Percentiles rank a stretch among this genome's conserved stretches.
These are phyloP conservation scores for Heteractis magnifica DNA, from an alignment of 92 coral and sea anemone species.

Conservation along the genomic window DNA sequence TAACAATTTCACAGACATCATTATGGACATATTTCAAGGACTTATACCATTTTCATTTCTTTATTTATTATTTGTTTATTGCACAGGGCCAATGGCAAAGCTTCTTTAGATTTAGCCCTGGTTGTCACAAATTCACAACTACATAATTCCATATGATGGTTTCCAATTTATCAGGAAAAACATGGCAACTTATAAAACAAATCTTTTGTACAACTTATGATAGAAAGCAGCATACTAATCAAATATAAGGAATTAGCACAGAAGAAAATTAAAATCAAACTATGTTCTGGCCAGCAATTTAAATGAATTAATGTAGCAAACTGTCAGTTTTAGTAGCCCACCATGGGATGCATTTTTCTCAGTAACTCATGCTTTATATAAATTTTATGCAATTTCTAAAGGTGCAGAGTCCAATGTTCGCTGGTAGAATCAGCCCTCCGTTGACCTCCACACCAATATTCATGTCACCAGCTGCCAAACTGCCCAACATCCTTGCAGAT, in stretches of 20 bases:
- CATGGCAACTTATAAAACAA: not conserved
- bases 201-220: not conserved
- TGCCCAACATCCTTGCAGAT: constrained; percentile 13
- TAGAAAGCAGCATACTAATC: not conserved
- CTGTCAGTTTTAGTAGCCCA: not conserved
- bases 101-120: not conserved
- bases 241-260: not conserved
- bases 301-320: not conserved
- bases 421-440: constrained; percentile 14
- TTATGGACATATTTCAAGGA: not conserved
- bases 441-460: constrained; percentile 26
- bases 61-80: not conserved
- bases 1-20: not conserved
- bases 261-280: not conserved
- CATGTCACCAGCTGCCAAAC: not conserved
- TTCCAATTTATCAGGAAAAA: not conserved
- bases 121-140: not conserved
- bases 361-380: constrained; percentile 15
- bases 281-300: not conserved
- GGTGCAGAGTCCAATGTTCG: constrained; percentile 27
- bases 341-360: not conserved
- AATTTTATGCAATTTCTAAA: constrained; percentile 10
- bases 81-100: not conserved
- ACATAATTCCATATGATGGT: not conserved
- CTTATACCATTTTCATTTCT: not conserved